A percentile compares a stretch with the other conserved stretches of the same genome.
phyloP scores from a whole-genome alignment of 2,888 invertebrate species.

The Eristalinus aeneus region DNA sequence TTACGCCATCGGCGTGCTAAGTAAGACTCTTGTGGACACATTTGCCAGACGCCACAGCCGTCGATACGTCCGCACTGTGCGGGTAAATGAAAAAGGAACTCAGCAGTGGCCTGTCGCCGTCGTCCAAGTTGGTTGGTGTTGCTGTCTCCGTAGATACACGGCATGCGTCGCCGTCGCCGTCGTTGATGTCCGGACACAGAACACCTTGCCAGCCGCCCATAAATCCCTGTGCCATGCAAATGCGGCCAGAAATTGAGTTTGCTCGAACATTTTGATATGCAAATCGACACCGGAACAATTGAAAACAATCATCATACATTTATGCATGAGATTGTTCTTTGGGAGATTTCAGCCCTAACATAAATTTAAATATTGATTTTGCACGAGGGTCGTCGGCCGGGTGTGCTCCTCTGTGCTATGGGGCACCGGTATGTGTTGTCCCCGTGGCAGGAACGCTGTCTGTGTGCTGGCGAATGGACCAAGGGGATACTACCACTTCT shows the following conservation, averaged over 20 bases:
- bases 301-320: constrained; percentile 74
- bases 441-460: background rate
- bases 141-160: background rate
- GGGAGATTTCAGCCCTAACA: constrained; percentile 64
- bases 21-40: background rate
- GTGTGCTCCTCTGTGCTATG: background rate
- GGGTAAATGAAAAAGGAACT: background rate
- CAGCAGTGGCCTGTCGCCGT: background rate
- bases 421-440: background rate
- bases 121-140: constrained; percentile 6
- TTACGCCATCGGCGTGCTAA: constrained; percentile 30
- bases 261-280: constrained; percentile 73
- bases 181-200: constrained; percentile 11
- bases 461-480: constrained; percentile 5
- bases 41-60: background rate
- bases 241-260: constrained; percentile 71
- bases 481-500: background rate
- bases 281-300: constrained; percentile 73
- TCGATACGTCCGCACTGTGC: background rate
- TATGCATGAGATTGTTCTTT: constrained; percentile 73
- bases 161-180: background rate
- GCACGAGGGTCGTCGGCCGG: constrained; percentile 7
- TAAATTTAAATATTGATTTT: constrained; percentile 71
- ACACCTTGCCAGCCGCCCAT: constrained; percentile 53
- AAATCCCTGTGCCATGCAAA: constrained; percentile 61